Conservation (phyloP, 2,888 invertebrate species). For the Erebia epiphron region DNA sequence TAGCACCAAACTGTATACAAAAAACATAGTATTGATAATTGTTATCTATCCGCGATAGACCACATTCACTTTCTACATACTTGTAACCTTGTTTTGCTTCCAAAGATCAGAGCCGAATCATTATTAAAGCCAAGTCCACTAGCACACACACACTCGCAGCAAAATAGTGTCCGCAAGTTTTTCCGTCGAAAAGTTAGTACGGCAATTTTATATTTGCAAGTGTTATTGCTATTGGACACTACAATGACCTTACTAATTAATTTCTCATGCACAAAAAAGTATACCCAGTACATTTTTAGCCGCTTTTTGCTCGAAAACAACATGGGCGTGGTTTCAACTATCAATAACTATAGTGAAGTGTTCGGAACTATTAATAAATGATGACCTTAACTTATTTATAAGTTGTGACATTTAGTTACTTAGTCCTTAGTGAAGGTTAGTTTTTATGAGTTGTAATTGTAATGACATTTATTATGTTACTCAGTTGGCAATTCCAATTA, state of each 20-base stretch:
- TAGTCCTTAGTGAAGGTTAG: conserved; percentile 23
- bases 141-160: too few relatives aligned
- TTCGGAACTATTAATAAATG: conserved; percentile 1
- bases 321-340: background rate
- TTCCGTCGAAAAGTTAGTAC: too few relatives aligned
- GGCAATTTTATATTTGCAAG: too few relatives aligned
- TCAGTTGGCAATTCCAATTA: conserved; percentile 70
- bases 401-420: conserved; percentile 1
- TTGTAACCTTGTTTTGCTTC: background rate
- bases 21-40: too few relatives aligned
- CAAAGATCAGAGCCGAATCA: too few relatives aligned
- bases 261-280: background rate
- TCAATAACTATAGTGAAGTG: background rate
- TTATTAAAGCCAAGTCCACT: too few relatives aligned
- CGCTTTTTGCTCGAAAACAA: background rate
- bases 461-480: conserved; percentile 32
- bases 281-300: background rate
- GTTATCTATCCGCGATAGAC: too few relatives aligned
- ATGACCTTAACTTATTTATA: conserved; percentile 1
- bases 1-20: too few relatives aligned
- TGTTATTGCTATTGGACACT: background rate
- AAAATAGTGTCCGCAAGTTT: too few relatives aligned
- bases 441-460: conserved; percentile 36
- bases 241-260: background rate
- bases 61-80: background rate